A percentile compares a stretch with the other conserved stretches of the same genome.
Evolutionary conservation across 2,797 vertebrate species (phyloP).

Genomic region (Mastacembelus armatus): DNA sequence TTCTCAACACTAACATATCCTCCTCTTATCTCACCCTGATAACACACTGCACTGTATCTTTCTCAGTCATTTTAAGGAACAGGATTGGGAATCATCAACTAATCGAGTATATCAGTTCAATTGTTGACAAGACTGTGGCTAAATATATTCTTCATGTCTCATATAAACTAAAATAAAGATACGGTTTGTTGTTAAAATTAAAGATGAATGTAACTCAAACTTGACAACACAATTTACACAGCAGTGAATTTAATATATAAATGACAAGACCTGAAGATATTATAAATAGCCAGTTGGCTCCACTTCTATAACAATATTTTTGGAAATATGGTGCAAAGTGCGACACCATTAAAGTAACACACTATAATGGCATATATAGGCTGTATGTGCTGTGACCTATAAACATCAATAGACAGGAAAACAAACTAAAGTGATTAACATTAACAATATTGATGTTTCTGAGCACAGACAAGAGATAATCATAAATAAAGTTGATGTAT

Average conservation of each 20-base stretch:
- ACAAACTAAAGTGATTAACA: neutral
- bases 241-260: slow-evolving; percentile 1
- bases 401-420: slow-evolving; percentile 2
- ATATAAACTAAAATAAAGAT: slow-evolving; percentile 8
- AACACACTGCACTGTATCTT: slow-evolving; percentile 48
- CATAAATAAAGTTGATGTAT: slow-evolving; percentile 3
- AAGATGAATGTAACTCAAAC: slow-evolving; percentile 16
- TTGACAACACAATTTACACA: no score
- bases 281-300: slow-evolving; percentile 6
- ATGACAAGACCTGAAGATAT: slow-evolving; percentile 14
- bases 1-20: slow-evolving; percentile 77
- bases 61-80: slow-evolving; percentile 37
- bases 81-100: slow-evolving; percentile 24
- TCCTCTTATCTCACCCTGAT: slow-evolving; percentile 69
- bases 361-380: neutral
- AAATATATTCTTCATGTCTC: slow-evolving; percentile 19
- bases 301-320: slow-evolving; percentile 21
- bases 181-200: neutral
- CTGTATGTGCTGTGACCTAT: neutral
- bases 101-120: slow-evolving; percentile 3
- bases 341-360: slow-evolving; percentile 19
- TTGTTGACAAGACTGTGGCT: slow-evolving; percentile 8
- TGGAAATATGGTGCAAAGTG: slow-evolving; percentile 29
- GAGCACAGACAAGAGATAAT: slow-evolving; percentile 1
- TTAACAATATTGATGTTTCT: slow-evolving; percentile 12